These are phyloP conservation scores for Nebria ingens DNA, from an alignment of 1,140 invertebrate species.

Conservation along the genomic window DNA sequence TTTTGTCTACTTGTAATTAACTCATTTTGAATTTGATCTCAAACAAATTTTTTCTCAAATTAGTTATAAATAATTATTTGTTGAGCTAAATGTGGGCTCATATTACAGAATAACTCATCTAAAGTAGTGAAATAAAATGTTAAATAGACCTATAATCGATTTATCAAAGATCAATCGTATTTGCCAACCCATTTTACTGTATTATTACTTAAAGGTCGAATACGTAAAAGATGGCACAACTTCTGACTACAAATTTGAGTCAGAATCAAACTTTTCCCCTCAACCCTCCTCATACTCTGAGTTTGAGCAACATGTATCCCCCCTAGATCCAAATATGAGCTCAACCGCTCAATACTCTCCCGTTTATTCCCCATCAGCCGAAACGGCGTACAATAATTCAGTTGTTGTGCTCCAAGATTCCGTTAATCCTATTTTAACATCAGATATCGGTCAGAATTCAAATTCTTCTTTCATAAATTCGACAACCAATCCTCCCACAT, in stretches of 20 bases:
- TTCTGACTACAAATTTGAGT: constrained; percentile 36
- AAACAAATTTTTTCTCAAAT: no score
- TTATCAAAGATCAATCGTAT: not conserved
- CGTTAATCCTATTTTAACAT: not conserved
- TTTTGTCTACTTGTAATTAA: constrained; percentile 1
- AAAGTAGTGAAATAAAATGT: no score
- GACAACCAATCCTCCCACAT: constrained; percentile 6
- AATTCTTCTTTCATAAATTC: not conserved
- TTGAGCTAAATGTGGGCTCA: not conserved
- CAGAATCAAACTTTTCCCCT: constrained; percentile 36
- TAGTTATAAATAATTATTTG: not conserved
- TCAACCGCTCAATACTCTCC: constrained; percentile 45
- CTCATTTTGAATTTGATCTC: constrained; percentile 5
- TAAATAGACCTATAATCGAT: not conserved
- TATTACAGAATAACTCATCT: no score
- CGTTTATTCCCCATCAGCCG: constrained; percentile 37
- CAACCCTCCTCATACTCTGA: constrained; percentile 39
- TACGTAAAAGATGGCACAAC: constrained; percentile 39
- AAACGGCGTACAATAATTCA: constrained; percentile 40
- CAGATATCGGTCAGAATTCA: not conserved
- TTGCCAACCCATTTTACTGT: not conserved
- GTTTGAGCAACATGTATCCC: constrained; percentile 44
- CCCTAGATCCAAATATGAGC: constrained; percentile 48
- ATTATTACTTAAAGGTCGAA: constrained; percentile 36
- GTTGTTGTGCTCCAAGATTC: constrained; percentile 38